A percentile compares a stretch with the other conserved stretches of the same genome.
Conservation (phyloP, 53 echinoderm and acorn worm species). For the Crossaster papposus region DNA sequence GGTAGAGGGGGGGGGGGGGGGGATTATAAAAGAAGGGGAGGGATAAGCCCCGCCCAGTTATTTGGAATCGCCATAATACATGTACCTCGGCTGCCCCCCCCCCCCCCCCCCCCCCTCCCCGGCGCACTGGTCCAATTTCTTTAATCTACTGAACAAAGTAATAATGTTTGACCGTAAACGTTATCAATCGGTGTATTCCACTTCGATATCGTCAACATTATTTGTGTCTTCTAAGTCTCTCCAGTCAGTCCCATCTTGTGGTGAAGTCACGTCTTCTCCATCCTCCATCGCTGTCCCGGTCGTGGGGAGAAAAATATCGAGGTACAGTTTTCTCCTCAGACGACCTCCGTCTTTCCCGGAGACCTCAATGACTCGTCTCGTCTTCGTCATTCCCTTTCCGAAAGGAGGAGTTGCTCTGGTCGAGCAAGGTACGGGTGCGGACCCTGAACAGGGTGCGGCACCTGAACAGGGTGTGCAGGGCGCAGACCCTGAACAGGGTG, state of each 20-base stretch:
- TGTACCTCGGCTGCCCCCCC: too few species aligned
- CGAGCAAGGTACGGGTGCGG: too few species aligned
- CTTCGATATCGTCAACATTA: slow-evolving; percentile 34
- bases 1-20: too few species aligned
- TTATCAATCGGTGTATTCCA: slow-evolving; percentile 23
- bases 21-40: too few species aligned
- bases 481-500: too few species aligned
- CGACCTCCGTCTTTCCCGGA: slow-evolving; percentile 45
- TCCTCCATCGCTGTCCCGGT: slow-evolving; percentile 7
- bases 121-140: too few species aligned
- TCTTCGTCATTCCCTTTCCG: slow-evolving; percentile 29
- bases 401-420: neutral
- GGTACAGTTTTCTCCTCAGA: slow-evolving; percentile 40
- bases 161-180: neutral
- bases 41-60: too few species aligned
- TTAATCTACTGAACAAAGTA: neutral
- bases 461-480: too few species aligned
- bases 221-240: neutral
- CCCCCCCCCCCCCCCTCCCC: too few species aligned
- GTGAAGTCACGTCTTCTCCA: neutral
- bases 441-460: too few species aligned
- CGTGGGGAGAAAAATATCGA: slow-evolving; percentile 42
- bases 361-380: slow-evolving; percentile 52
- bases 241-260: neutral
- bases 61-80: too few species aligned